Evolutionary conservation across 1,140 invertebrate genomes (phyloP), one percentile per base, ranked within the genome.

Genomic region (Hyphantria cunea): DNA sequence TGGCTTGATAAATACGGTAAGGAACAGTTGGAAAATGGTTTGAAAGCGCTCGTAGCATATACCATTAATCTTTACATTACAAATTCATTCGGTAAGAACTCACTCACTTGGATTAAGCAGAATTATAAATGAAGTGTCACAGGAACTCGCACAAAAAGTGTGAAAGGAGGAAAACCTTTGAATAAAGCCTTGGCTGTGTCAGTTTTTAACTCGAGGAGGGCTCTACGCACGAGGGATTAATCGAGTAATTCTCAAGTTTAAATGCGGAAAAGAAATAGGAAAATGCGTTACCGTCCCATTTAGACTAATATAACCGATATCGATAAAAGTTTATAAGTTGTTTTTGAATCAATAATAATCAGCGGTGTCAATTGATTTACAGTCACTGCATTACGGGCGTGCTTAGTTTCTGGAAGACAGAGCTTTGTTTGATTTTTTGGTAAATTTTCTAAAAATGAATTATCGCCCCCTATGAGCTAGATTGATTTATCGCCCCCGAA

Each of bases 71-170:
- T 84, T 83, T 74, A 83, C 82, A 89, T 89, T 84, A 88, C 84
- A 86, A 82, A 89, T 89, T 88, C 84, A 86, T 82, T 86, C 81
- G 75, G 83, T 84, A 86, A 82, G 82, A 84, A 87, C 83, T 89
- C 86, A 86, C 81, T 84, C 86, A 81, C 80, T 85, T 79, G 82
- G 78, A 83, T 89, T 89, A 88, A 86, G 81, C 76, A 67, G 84
- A 86, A 86, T 89, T 89, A 88, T 88, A 89, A 89, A 89, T 89
- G 85, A 86, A 76, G 78, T 89, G 84, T 86, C 84, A 86, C 81
- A 61, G 54, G 75, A 84, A 82, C 56, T 70, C 70, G 68, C 68
- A 73, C 78, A 87, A 86, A 86, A 87, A 89, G 81, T 74, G 80
- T 78, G 74, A 80, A 84, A 74, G 70, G 73, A 76, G 77, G 74